Base-by-base conservation (phyloP, 2,113 vertebrate species). In the Dendropsophus ebraccatus region DNA sequence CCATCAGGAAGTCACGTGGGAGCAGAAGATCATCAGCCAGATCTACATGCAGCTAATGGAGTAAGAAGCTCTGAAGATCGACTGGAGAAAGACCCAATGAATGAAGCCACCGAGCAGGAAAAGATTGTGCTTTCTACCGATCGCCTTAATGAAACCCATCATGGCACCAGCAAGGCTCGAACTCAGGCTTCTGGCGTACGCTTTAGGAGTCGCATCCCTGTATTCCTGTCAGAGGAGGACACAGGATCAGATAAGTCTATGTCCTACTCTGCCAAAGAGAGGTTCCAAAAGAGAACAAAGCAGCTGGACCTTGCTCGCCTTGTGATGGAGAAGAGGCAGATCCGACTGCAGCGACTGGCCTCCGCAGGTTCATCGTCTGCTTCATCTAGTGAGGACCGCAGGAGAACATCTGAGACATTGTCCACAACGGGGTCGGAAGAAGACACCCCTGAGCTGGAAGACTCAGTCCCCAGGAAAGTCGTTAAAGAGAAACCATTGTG, bases 361-460 rank as follows among this genome's bases (percentile, higher is more conserved):
- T 98, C 96, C 0, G 95, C 94, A 3, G 95, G 96, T 0, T 98
- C 97, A 0, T 98, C 97, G 3, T 97, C 96, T 0, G 86, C 96
- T 1, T 98, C 97, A 21, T 98, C 97, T 74, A 97, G 95, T 0
- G 96, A 97, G 0, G 96, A 96, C 73, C 93, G 91, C 62, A 93
- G 90, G 0, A 91, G 93, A 0, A 92, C 94, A 5, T 98, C 97
- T 0, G 96, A 97, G 89, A 97, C 96, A 0, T 89, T 96, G 54
- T 97, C 97, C 0, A 95, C 94, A 69, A 94, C 96, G 0, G 96
- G 95, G n/a, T 98, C 97, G 0, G 97, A 99, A 91, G 97, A 99
- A 90, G 96, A 98, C 90, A 95, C 93, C 0, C 96, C 95, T 0
- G 92, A 96, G 90, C 96, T 95, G 0, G 96, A 97, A 0, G 96